A percentile compares a stretch with the other conserved stretches of the same genome.
These are phyloP conservation scores for Lagothrix lagotricha DNA, from an alignment of 2,797 vertebrate species.

Conservation along the genomic window DNA sequence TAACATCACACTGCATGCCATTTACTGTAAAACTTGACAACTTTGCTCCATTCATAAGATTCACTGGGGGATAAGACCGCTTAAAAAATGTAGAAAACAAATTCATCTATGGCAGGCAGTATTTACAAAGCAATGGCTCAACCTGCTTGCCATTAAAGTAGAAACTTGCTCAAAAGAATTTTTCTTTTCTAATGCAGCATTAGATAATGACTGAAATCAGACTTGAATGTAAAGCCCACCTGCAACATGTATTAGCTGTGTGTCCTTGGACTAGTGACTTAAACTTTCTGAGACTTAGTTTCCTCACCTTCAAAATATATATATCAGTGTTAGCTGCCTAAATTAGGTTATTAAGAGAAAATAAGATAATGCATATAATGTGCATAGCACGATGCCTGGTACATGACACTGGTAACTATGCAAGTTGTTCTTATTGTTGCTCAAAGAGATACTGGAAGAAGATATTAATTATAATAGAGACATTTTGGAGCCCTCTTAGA, in stretches of 20 bases:
- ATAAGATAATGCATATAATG: background rate
- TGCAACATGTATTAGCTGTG: background rate
- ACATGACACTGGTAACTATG: background rate
- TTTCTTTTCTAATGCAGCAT: background rate
- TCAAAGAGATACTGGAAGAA: background rate
- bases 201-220: background rate
- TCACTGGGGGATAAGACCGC: background rate
- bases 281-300: background rate
- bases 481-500: background rate
- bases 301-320: background rate
- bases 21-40: conserved; percentile 43
- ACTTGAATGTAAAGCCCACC: background rate
- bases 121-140: conserved; percentile 17
- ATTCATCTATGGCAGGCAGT: background rate
- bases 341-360: background rate
- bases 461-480: background rate
- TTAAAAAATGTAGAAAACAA: background rate
- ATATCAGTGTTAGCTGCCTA: background rate
- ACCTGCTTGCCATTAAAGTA: background rate
- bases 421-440: background rate
- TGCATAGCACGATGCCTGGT: background rate
- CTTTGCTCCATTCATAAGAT: conserved; percentile 55
- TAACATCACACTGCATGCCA: background rate
- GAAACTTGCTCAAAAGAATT: background rate
- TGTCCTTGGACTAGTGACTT: background rate